Evolutionary conservation across 2,888 invertebrate genomes (phyloP).

Genomic region (Acrocera orbiculus): DNA sequence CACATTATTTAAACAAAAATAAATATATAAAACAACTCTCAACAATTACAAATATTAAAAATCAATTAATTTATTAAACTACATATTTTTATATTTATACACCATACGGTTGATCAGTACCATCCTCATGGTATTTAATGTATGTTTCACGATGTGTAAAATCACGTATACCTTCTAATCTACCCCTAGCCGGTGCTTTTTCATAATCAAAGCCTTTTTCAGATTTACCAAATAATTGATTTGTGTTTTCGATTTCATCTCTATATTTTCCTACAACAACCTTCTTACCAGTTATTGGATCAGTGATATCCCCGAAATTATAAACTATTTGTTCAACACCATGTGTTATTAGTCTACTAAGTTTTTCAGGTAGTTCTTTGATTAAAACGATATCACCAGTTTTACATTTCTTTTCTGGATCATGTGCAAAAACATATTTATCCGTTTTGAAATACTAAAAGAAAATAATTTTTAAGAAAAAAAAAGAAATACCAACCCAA

Average conservation of each 20-base stretch:
- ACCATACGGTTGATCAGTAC: conserved; percentile 52
- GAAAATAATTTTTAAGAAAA: conserved; percentile 1
- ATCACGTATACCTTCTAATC: conserved; percentile 66
- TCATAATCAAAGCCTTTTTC: conserved; percentile 53
- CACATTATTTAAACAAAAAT: no score
- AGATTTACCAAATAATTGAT: conserved; percentile 50
- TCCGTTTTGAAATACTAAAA: conserved; percentile 62
- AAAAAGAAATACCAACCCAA: background rate
- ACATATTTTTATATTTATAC: conserved; percentile 32
- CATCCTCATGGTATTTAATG: conserved; percentile 61
- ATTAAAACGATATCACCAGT: conserved; percentile 70
- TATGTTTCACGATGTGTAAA: conserved; percentile 61
- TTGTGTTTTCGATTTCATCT: conserved; percentile 50
- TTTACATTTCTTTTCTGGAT: conserved; percentile 59
- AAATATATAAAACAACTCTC: no score
- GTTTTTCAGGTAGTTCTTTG: conserved; percentile 49
- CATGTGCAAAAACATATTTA: conserved; percentile 56
- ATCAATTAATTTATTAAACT: no score
- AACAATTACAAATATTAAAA: no score
- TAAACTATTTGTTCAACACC: conserved; percentile 62
- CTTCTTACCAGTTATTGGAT: conserved; percentile 68
- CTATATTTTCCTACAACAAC: conserved; percentile 55
- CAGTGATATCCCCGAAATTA: conserved; percentile 67
- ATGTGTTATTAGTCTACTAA: conserved; percentile 63
- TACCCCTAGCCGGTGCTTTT: conserved; percentile 60